Percentiles rank a stretch among this genome's conserved stretches.
Evolutionary conservation across 1,140 invertebrate species (phyloP).

Genomic region (Sycophaga agraensis): DNA sequence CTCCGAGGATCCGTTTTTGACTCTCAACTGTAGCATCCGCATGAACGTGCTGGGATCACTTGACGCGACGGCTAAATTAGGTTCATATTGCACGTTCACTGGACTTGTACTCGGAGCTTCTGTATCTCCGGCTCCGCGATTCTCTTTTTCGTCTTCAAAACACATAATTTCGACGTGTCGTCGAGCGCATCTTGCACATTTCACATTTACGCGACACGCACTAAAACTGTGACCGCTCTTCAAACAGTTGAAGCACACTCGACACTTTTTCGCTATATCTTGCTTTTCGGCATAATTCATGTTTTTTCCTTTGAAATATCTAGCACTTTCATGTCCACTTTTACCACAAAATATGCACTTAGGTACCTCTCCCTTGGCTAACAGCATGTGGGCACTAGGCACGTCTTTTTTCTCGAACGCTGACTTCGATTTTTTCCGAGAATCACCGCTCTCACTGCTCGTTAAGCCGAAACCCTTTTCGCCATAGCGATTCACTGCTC

Average conservation of each 20-base stretch:
- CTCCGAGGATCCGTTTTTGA: no score
- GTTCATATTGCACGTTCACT: no score
- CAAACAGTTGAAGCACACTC: background rate
- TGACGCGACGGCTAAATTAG: no score
- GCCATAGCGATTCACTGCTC: conserved; percentile 38
- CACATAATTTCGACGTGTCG: no score
- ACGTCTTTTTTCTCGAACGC: background rate
- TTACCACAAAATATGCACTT: background rate
- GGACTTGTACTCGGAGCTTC: no score
- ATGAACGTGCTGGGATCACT: no score
- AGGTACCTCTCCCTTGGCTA: background rate
- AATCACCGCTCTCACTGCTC: no score
- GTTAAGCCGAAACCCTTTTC: conserved; percentile 19
- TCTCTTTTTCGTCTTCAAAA: no score
- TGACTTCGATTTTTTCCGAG: background rate
- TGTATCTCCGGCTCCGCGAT: no score
- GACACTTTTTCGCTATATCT: background rate
- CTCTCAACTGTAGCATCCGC: no score
- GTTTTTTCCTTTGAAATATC: background rate
- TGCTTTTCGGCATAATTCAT: background rate
- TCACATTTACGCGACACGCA: conserved; percentile 8
- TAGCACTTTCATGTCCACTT: background rate
- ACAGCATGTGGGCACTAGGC: background rate
- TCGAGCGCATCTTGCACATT: no score
- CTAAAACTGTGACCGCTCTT: conserved; percentile 11